Evolutionary conservation across 2,888 invertebrate genomes (phyloP).

Genomic region (Pycnomerus fuliginosus): DNA sequence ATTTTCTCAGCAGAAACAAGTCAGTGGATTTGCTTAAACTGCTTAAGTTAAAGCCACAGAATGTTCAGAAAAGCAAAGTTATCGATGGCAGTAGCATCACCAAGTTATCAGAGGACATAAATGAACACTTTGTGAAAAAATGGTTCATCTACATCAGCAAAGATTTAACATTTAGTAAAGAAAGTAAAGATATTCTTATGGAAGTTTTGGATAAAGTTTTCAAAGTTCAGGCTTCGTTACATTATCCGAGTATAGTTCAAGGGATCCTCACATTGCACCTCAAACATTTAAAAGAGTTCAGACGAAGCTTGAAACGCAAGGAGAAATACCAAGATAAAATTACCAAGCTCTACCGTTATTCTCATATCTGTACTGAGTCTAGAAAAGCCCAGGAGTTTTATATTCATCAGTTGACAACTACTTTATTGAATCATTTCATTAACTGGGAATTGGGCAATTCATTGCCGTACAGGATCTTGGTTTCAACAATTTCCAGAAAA

Average conservation of each 20-base stretch:
- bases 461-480: conserved; percentile 62
- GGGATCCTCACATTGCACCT: conserved; percentile 57
- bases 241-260: conserved; percentile 50
- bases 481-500: conserved; percentile 62
- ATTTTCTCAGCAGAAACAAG: conserved; percentile 56
- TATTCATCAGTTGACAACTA: conserved; percentile 59
- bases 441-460: conserved; percentile 70
- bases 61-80: conserved; percentile 28
- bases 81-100: conserved; percentile 31
- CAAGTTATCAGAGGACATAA: conserved; percentile 51
- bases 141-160: conserved; percentile 57
- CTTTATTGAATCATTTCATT: conserved; percentile 61
- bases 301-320: conserved; percentile 60
- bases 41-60: background rate
- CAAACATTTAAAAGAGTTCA: conserved; percentile 65
- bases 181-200: conserved; percentile 51
- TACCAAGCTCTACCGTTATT: conserved; percentile 57
- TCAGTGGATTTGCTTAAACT: conserved; percentile 51
- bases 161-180: conserved; percentile 52
- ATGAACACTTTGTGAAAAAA: conserved; percentile 52
- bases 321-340: conserved; percentile 54
- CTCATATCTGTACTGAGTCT: conserved; percentile 49
- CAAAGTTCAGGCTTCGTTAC: conserved; percentile 48
- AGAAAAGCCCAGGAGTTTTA: conserved; percentile 59
- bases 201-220: conserved; percentile 50